phyloP scores from a whole-genome alignment of 2,113 vertebrate genomes.

The Catharus bicknelli region DNA sequence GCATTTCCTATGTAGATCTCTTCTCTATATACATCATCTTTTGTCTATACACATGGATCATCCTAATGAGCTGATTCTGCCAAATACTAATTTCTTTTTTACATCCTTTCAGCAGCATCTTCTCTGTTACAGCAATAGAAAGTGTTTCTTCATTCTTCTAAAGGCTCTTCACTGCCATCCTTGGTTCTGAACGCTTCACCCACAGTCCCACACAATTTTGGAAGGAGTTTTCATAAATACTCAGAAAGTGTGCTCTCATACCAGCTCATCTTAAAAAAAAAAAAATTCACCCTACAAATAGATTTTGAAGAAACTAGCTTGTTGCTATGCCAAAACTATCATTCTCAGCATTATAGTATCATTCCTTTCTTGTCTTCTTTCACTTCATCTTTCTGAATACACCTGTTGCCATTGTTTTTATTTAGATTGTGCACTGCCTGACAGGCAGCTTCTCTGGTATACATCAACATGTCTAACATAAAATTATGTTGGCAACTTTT shows the following conservation, averaged over 20 bases:
- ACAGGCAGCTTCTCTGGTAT: not conserved
- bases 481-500: not conserved
- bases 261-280: not conserved
- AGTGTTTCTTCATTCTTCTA: not conserved
- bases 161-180: not conserved
- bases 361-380: not conserved
- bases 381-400: not conserved
- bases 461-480: not conserved
- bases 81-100: not conserved
- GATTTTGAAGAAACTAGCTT: not conserved
- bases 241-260: not conserved
- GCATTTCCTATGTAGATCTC: not conserved
- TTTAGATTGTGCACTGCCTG: not conserved
- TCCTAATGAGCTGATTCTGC: not conserved
- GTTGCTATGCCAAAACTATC: not conserved
- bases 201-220: not conserved
- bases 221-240: not conserved
- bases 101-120: not conserved
- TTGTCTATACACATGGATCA: not conserved
- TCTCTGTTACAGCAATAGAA: not conserved
- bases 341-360: not conserved
- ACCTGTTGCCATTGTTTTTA: not conserved
- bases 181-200: not conserved
- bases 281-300: not conserved
- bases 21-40: not conserved